These are phyloP conservation scores for Lycopodina hypogea DNA, from an alignment of 37 sponge, comb jelly and placozoan species.

Conservation along the genomic window DNA sequence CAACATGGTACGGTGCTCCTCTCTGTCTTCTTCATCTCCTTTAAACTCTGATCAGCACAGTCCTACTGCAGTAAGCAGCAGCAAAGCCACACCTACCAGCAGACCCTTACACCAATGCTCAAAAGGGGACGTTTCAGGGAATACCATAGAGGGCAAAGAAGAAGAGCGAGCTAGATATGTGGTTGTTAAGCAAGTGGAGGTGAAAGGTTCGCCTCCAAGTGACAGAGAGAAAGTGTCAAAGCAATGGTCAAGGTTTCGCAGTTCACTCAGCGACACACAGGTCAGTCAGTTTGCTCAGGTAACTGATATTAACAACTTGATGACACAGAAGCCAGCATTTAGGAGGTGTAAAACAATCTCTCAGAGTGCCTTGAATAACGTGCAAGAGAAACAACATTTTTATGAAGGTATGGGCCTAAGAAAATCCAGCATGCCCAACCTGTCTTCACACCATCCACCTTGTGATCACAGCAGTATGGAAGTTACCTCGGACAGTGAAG, in stretches of 20 bases:
- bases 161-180: not conserved
- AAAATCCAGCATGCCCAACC: constrained; percentile 1
- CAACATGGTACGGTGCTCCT: not conserved
- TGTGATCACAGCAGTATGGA: not conserved
- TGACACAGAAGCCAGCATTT: too few species aligned
- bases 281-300: too few species aligned
- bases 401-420: not conserved
- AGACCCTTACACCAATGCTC: not conserved
- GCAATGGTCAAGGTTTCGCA: too few species aligned
- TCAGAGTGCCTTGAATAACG: not conserved
- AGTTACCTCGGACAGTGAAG: constrained; percentile 7
- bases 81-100: not conserved
- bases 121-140: not conserved
- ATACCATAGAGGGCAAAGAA: not conserved
- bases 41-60: constrained; percentile 2
- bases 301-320: too few species aligned
- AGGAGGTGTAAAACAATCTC: not conserved
- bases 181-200: not conserved
- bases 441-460: not conserved
- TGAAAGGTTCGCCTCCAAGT: not conserved
- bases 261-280: too few species aligned
- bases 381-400: not conserved
- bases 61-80: too few species aligned
- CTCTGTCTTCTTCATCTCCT: not conserved
- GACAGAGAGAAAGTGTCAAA: not conserved